Percentiles rank a stretch among this genome's conserved stretches.
Conservation (phyloP, 2,113 vertebrate species). For the Stegastes partitus region DNA sequence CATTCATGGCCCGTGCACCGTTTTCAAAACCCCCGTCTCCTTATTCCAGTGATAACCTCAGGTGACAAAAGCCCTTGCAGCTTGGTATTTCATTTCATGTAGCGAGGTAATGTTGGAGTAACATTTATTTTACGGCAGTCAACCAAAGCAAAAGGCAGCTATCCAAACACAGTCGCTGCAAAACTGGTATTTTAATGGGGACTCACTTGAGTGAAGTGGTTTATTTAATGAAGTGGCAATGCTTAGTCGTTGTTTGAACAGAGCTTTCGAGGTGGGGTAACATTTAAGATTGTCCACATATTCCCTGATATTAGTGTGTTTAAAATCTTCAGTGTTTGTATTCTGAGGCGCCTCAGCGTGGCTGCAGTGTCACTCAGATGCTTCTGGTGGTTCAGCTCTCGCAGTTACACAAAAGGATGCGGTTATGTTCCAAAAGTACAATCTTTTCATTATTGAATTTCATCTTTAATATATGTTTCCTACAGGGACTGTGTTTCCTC, state of each 20-base stretch:
- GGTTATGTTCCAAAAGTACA: too few species aligned
- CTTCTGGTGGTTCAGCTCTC: too few species aligned
- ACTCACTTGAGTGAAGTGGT: neutral
- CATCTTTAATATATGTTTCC: too few species aligned
- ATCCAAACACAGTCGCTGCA: neutral
- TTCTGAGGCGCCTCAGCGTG: too few species aligned
- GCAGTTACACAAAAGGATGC: too few species aligned
- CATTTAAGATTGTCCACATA: too few species aligned
- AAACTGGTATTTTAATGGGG: neutral
- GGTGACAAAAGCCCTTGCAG: conserved; percentile 21
- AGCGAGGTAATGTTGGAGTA: neutral
- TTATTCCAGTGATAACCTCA: conserved; percentile 35
- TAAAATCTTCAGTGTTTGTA: too few species aligned
- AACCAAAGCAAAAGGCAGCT: neutral
- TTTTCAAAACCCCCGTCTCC: conserved; percentile 10
- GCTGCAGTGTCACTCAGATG: too few species aligned
- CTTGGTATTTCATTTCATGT: conserved; percentile 20
- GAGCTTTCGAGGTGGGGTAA: neutral
- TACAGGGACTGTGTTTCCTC: too few species aligned
- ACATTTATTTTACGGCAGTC: neutral
- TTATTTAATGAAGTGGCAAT: neutral
- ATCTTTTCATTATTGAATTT: too few species aligned
- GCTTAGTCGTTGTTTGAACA: neutral
- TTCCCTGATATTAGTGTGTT: too few species aligned
- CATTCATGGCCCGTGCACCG: neutral